phyloP scores from a whole-genome alignment of 2,797 vertebrate species.

The Pipistrellus pipistrellus region DNA sequence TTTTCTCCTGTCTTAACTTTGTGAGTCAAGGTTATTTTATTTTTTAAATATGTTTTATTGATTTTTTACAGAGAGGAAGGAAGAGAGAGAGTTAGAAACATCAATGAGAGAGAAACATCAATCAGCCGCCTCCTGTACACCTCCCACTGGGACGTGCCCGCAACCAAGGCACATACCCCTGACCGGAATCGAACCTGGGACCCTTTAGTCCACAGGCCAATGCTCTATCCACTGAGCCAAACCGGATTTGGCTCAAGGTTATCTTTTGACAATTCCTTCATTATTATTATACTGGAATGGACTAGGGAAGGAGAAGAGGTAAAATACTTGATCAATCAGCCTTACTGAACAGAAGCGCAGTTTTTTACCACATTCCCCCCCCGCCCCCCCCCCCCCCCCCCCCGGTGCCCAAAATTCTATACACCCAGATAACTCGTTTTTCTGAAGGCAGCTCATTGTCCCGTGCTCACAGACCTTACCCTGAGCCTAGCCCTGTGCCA shows the following conservation, averaged over 20 bases:
- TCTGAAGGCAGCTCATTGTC: background rate
- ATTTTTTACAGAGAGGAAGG: too few species aligned
- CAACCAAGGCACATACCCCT: too few species aligned
- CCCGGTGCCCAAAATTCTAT: background rate
- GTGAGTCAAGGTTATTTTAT: background rate
- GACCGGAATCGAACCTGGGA: too few species aligned
- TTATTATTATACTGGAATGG: background rate
- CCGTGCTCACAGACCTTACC: background rate
- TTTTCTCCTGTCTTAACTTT: background rate
- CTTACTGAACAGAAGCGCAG: slow-evolving; percentile 1
- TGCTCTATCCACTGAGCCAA: too few species aligned
- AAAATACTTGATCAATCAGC: background rate
- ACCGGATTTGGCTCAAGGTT: background rate
- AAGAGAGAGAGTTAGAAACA: too few species aligned
- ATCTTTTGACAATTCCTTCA: background rate
- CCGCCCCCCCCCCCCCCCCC: fast-evolving
- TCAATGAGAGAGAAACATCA: too few species aligned
- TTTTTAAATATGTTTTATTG: too few species aligned
- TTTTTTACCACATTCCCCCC: background rate
- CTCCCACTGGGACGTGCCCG: too few species aligned
- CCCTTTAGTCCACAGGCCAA: too few species aligned
- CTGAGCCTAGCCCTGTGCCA: background rate
- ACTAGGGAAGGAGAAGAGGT: background rate
- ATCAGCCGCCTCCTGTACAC: too few species aligned
- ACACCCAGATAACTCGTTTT: background rate